Base-by-base conservation (phyloP, 2,797 vertebrate genomes). In the Bovichtus variegatus region DNA sequence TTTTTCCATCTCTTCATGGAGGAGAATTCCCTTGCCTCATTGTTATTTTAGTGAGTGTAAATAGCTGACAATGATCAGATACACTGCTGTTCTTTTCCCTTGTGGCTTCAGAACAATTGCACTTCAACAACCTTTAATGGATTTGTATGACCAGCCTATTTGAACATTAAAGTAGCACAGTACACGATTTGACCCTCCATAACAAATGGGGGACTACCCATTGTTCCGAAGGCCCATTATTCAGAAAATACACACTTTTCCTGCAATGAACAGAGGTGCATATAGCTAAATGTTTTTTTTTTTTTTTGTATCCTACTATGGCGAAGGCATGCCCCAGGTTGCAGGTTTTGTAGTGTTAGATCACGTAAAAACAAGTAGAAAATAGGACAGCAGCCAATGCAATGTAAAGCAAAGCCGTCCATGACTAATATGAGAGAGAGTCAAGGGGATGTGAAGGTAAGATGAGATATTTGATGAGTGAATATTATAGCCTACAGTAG, bases 121-220 rank as follows among this genome's bases (percentile, higher is more conserved):
- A 49, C 67, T 67, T 69, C 41, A 74, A 38, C 40, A 67, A 18
- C 41, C 47, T 53, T 55, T 58, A 51, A 70, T n/a, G 49, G 34
- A 63, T 68, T 31, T 67, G 31, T 61, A 10, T 46, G 1, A 80
- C 84, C 73, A 75, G 76, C 66, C 46, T 34, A 46, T 59, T 84
- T 78, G 55, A 71, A 74, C 67, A 79, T 41, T 36, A 29, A 59
- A 77, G 38, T 19, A 65, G 71, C 43, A 61, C 60, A 61, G 21
- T 63, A 51, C 82, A 78, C 47, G 63, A 34, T 57, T 58, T 75
- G 65, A 81, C 71, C 70, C 44, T 49, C 10, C 15, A 38, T 27
- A 77, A 57, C 47, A 68, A 68, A 81, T 36, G 27, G 27, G 27
- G 27, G 27, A n/a, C n/a, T n/a, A 27, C 27, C 27, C 27, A 27